Evolutionary conservation across 2,797 vertebrate species (phyloP).

Genomic region (Anableps anableps): DNA sequence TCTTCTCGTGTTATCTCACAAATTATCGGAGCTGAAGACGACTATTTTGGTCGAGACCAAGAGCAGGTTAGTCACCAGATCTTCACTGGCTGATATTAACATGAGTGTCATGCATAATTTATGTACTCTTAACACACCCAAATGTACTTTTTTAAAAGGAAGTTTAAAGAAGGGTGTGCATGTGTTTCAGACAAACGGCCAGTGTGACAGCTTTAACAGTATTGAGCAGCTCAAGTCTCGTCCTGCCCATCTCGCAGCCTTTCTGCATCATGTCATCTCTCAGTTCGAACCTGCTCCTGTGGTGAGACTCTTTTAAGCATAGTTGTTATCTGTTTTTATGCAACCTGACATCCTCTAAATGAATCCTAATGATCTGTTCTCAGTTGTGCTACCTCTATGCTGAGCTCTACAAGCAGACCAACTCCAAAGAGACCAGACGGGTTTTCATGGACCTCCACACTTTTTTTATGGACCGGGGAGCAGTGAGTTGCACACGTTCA

Average conservation of each 20-base stretch:
- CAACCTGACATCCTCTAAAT: neutral
- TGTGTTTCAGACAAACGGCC: conserved; percentile 88
- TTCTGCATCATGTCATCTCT: conserved; percentile 96
- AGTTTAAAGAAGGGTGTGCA: neutral
- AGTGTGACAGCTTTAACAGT: conserved; percentile 95
- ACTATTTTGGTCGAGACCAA: conserved; percentile 93
- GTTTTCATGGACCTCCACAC: conserved; percentile 92
- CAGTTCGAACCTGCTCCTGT: conserved; percentile 95
- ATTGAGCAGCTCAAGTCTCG: conserved; percentile 94
- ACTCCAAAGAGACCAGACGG: conserved; percentile 96
- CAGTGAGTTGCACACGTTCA: conserved; percentile 79
- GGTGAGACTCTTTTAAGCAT: conserved; percentile 72
- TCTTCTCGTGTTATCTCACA: conserved; percentile 79
- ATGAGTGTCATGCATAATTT: neutral
- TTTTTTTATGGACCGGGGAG: conserved; percentile 93
- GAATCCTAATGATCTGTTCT: conserved; percentile 4
- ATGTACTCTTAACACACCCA: neutral
- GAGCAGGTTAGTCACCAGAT: conserved; percentile 89
- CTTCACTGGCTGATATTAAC: neutral
- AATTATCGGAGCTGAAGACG: conserved; percentile 95
- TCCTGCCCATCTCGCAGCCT: conserved; percentile 95
- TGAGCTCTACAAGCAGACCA: conserved; percentile 95
- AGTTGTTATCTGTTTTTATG: neutral
- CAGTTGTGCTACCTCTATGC: conserved; percentile 96
- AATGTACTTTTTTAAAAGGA: neutral